Conservation (phyloP, 2,888 invertebrate genomes). For the Carpatolechia fugitivella region DNA sequence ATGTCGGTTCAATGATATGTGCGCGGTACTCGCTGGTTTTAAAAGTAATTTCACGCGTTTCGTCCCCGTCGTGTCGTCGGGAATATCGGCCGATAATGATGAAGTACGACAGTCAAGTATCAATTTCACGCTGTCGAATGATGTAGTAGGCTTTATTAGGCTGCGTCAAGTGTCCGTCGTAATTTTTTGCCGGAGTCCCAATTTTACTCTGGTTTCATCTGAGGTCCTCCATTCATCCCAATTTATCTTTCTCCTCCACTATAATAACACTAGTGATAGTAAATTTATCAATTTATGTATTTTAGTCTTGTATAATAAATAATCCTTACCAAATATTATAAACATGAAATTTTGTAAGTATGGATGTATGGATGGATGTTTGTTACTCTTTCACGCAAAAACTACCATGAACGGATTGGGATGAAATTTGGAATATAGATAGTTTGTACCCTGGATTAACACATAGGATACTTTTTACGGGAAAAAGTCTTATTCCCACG, state of each 20-base stretch:
- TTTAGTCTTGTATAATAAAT: conserved; percentile 10
- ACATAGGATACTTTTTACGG: too few relatives aligned
- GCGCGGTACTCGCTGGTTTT: neutral
- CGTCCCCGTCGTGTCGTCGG: conserved; percentile 4
- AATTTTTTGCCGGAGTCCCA: conserved; percentile 32
- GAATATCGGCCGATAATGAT: conserved; percentile 16
- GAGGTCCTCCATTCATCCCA: conserved; percentile 36
- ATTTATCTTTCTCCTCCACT: conserved; percentile 41
- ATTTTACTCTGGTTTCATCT: conserved; percentile 32
- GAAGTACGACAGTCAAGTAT: conserved; percentile 23
- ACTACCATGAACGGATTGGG: too few relatives aligned
- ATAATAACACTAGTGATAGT: conserved; percentile 30
- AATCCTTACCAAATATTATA: too few relatives aligned
- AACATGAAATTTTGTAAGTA: too few relatives aligned
- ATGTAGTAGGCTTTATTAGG: conserved; percentile 15
- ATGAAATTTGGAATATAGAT: too few relatives aligned
- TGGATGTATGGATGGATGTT: too few relatives aligned
- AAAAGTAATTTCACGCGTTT: conserved; percentile 13
- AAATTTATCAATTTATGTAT: conserved; percentile 18
- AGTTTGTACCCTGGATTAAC: too few relatives aligned
- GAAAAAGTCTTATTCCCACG: too few relatives aligned
- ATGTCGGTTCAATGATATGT: conserved; percentile 5
- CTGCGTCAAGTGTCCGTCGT: conserved; percentile 31
- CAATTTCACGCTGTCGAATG: conserved; percentile 56
- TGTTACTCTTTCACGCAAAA: too few relatives aligned